Evolutionary conservation across 2,797 vertebrate genomes (phyloP).

Genomic region (Pogonophryne albipinna): DNA sequence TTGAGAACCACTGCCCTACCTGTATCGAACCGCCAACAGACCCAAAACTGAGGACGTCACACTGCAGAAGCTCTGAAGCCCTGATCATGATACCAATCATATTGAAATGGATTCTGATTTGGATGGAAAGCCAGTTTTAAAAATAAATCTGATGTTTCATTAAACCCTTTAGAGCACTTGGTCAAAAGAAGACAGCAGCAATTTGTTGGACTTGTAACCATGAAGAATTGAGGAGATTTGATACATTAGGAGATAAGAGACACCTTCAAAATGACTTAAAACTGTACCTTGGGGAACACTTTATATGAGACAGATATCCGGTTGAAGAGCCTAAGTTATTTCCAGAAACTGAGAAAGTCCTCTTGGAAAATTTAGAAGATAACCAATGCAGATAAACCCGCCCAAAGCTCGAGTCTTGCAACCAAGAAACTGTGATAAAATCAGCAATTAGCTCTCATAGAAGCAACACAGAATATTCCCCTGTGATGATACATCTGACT

Average conservation of each 20-base stretch:
- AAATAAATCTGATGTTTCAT: no score
- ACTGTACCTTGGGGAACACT: neutral
- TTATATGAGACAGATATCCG: neutral
- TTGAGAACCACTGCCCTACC: no score
- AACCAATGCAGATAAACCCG: neutral
- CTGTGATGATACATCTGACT: neutral
- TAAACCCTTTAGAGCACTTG: no score
- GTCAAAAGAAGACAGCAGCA: no score
- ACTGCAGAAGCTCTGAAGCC: neutral
- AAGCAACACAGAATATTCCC: neutral
- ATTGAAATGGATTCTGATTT: no score
- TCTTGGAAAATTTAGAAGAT: neutral
- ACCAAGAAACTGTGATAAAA: neutral
- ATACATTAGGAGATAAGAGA: neutral
- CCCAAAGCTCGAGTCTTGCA: neutral
- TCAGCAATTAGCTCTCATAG: neutral
- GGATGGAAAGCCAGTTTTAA: no score
- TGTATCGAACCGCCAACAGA: neutral
- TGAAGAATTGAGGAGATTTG: no score
- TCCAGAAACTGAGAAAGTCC: neutral
- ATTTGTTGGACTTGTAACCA: no score
- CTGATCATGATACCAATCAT: no score
- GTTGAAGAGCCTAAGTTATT: neutral
- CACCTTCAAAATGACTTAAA: neutral
- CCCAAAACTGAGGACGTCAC: neutral